These are phyloP conservation scores for Meriones psammophilus DNA, from an alignment of 2,797 vertebrate species.

Conservation along the genomic window DNA sequence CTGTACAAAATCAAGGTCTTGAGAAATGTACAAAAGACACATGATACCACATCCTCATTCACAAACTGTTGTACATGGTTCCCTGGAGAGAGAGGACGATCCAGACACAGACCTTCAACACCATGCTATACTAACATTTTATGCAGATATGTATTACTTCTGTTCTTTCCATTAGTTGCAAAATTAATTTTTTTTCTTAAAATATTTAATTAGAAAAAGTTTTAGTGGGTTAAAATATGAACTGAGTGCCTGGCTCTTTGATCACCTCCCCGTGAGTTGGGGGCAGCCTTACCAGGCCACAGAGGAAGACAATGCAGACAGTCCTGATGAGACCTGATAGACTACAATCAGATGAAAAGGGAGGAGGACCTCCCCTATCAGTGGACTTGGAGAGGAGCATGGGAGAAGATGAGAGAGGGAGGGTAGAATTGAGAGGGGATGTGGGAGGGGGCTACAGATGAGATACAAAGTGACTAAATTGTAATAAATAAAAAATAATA, in stretches of 20 bases:
- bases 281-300: too few relatives aligned
- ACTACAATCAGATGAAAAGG: too few relatives aligned
- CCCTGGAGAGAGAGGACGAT: neutral
- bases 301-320: too few relatives aligned
- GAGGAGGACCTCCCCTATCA: too few relatives aligned
- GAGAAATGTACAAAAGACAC: constrained; percentile 37
- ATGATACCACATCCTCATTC: neutral
- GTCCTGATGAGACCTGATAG: too few relatives aligned
- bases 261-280: too few relatives aligned
- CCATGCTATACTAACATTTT: constrained; percentile 20
- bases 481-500: too few relatives aligned
- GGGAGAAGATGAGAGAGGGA: too few relatives aligned
- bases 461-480: too few relatives aligned
- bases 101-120: neutral
- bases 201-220: neutral
- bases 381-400: too few relatives aligned
- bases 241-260: neutral
- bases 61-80: neutral
- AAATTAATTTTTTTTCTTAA: neutral
- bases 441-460: too few relatives aligned
- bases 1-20: neutral
- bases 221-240: constrained; percentile 46
- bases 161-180: neutral
- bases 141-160: neutral
- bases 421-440: too few relatives aligned